These are phyloP conservation scores for Catharus ustulatus DNA, from an alignment of 2,797 vertebrate species.

Conservation along the genomic window DNA sequence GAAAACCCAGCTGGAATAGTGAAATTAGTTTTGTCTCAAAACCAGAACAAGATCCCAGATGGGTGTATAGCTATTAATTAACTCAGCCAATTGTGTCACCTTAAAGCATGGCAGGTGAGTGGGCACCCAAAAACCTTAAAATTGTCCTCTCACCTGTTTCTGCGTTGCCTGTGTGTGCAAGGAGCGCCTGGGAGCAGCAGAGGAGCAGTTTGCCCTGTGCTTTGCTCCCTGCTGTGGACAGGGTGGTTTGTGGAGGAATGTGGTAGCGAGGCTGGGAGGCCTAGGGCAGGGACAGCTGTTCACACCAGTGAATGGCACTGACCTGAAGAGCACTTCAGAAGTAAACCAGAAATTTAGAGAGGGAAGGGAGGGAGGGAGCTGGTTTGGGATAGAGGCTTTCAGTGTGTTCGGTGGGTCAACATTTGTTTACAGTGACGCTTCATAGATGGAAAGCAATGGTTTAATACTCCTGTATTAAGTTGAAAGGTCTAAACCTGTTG, in stretches of 20 bases:
- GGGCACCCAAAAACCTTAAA: background rate
- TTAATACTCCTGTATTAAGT: background rate
- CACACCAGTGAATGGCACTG: background rate
- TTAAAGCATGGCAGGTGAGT: background rate
- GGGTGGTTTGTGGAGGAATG: background rate
- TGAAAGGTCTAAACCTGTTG: background rate
- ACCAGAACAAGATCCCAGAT: background rate
- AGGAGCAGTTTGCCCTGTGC: too few relatives aligned
- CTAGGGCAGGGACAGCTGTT: background rate
- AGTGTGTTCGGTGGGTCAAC: background rate
- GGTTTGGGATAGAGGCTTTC: accelerated
- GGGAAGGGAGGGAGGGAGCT: background rate
- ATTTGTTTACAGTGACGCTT: background rate
- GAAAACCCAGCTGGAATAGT: background rate
- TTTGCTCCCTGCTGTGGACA: accelerated
- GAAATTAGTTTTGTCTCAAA: background rate
- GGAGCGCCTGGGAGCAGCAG: background rate
- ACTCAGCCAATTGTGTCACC: background rate
- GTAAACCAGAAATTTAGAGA: background rate
- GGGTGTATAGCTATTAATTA: background rate
- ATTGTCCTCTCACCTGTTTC: background rate
- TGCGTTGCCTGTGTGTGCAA: background rate
- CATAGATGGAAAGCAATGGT: background rate
- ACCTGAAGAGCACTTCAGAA: background rate
- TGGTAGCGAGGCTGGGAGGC: background rate